Conservation (phyloP, 2,797 vertebrate genomes). For the Clarias fuscus region DNA sequence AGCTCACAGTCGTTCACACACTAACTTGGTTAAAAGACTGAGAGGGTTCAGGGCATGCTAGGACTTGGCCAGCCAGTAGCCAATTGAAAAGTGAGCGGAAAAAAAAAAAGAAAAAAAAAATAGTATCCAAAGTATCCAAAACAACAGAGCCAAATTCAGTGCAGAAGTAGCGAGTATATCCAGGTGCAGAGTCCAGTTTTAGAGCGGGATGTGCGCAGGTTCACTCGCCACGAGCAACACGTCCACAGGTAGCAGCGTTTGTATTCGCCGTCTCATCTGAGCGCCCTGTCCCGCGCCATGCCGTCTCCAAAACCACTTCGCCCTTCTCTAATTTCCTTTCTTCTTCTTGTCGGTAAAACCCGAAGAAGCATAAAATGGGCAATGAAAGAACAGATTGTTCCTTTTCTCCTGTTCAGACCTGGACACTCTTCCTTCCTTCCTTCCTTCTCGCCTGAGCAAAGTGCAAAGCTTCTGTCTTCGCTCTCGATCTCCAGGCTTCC, state of each 20-base stretch:
- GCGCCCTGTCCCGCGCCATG: conserved; percentile 14
- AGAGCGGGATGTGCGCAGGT: conserved; percentile 27
- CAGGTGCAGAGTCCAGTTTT: neutral
- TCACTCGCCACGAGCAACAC: neutral
- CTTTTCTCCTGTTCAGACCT: conserved; percentile 27
- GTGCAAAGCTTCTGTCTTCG: conserved; percentile 44
- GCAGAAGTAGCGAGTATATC: neutral
- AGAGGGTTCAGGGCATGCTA: conserved; percentile 3
- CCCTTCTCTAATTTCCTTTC: conserved; percentile 24
- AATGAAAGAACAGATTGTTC: conserved; percentile 65
- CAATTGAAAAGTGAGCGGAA: neutral
- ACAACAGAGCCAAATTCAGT: neutral
- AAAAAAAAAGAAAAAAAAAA: neutral
- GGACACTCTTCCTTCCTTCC: conserved; percentile 32
- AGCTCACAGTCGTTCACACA: conserved; percentile 22
- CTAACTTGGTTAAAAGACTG: conserved; percentile 8
- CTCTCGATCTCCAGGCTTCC: conserved; percentile 58
- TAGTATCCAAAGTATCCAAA: neutral
- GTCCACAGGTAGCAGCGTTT: conserved; percentile 6
- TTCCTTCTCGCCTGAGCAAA: conserved; percentile 53
- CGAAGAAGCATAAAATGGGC: conserved; percentile 1
- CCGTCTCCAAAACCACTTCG: neutral
- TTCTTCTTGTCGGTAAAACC: neutral
- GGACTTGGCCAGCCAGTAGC: neutral
- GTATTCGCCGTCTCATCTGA: conserved; percentile 9